phyloP scores from a whole-genome alignment of 2,797 vertebrate genomes.

The Neopelma chrysocephalum region DNA sequence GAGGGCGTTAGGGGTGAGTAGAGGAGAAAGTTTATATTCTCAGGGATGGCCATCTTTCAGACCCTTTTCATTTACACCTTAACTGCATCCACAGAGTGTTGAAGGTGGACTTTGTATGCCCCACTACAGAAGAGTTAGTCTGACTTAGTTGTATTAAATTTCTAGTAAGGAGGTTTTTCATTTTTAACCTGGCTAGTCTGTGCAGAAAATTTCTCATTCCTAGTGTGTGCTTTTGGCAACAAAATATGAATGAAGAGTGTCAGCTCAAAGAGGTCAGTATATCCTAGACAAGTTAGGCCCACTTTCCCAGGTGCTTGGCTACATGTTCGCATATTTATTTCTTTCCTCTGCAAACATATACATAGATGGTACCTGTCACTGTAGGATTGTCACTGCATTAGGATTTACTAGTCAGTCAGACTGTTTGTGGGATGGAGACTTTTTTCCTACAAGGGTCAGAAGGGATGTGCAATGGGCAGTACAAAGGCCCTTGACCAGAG shows the following conservation, averaged over 20 bases:
- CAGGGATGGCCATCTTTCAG: neutral
- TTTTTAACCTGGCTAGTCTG: neutral
- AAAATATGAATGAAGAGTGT: neutral
- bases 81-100: neutral
- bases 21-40: neutral
- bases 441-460: neutral
- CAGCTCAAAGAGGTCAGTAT: neutral
- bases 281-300: neutral
- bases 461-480: neutral
- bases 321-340: neutral
- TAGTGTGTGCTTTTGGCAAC: neutral
- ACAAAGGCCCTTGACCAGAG: neutral
- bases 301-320: neutral
- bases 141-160: neutral
- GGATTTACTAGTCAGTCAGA: neutral
- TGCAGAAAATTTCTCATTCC: neutral
- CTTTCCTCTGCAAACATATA: neutral
- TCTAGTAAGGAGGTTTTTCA: neutral
- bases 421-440: neutral
- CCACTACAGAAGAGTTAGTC: neutral
- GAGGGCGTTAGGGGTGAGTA: neutral
- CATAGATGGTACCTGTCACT: neutral
- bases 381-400: neutral
- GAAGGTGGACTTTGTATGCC: neutral
- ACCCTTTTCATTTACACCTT: neutral